Base-by-base conservation (phyloP, 2,888 invertebrate genomes). In the Melanargia galathea region DNA sequence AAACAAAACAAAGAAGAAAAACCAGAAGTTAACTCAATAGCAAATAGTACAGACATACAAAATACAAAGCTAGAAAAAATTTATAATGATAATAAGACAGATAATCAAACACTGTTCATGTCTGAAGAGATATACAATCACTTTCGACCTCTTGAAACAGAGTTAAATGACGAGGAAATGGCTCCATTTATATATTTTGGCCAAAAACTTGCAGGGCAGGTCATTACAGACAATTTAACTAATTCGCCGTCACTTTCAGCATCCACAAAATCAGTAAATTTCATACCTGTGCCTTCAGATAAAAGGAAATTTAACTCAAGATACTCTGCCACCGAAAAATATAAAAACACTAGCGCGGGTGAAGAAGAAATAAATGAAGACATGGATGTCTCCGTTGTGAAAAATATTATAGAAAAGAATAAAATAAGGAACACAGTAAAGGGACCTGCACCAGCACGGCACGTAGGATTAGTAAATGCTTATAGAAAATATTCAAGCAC, bases 121-220 rank as follows among this genome's bases (percentile, higher is more conserved):
- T 92, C 93, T 1, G 93, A 93, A 69, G 93, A 93, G 61, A 81
- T 94, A 62, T 94, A 94, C 72, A 94, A 94, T 71, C 93, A 94
- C 71, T 94, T 94, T 71, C 81, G 93, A 40, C 94, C 94, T 0
- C 86, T 94, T 40, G 94, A 94, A 75, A 85, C 92, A 26, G 93
- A 94, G 71, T 81, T 94, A 60, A 93, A 93, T 0, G 92, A 92
- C 48, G 94, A 94, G 78, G 94, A 95, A 73, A 92, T 95, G 88
- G 93, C 93, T 55, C 95, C 95, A 11, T 95, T 95, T 80, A 86
- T 94, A 63, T 94, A 92, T 75, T 95, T 95, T 76, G 95, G 95
- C 0, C 93, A 95, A 75, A 95, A 95, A 76, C 75, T 92, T 46
- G 89, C 83, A 10, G 85, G 88, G 1, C 83, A 75, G 64, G 72